Evolutionary conservation across 2,797 vertebrate species (phyloP).

Genomic region (Microcaecilia unicolor): DNA sequence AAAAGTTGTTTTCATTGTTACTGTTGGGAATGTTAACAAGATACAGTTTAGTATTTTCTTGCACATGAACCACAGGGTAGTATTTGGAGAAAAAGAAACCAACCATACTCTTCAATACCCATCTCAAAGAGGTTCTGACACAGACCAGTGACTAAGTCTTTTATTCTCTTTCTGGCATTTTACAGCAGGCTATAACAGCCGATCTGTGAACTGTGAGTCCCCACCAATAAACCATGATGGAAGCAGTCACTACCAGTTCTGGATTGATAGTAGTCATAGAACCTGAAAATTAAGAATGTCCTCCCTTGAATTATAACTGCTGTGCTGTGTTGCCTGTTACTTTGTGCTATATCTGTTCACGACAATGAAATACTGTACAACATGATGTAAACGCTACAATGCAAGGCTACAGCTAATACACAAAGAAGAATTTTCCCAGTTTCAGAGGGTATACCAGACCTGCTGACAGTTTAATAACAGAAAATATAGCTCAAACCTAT

Average conservation of each 20-base stretch:
- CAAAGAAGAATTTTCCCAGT: no score
- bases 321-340: not conserved
- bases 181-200: not conserved
- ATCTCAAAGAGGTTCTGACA: no score
- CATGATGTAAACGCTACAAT: not conserved
- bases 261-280: fast-evolving
- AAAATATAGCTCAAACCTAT: not conserved
- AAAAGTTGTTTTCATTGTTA: no score
- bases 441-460: no score
- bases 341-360: not conserved
- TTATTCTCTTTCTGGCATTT: not conserved
- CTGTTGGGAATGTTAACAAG: no score
- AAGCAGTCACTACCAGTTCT: no score
- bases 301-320: not conserved
- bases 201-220: not conserved
- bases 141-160: not conserved
- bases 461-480: not conserved
- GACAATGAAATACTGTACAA: not conserved
- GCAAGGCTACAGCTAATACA: no score
- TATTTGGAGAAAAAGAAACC: no score
- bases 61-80: no score
- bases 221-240: no score
- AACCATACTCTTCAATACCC: no score
- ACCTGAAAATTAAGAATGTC: not conserved
- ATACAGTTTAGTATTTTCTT: no score